Evolutionary conservation across 2,113 vertebrate species (phyloP), one percentile per base, ranked within the genome.

Genomic region (Cardinalis cardinalis): DNA sequence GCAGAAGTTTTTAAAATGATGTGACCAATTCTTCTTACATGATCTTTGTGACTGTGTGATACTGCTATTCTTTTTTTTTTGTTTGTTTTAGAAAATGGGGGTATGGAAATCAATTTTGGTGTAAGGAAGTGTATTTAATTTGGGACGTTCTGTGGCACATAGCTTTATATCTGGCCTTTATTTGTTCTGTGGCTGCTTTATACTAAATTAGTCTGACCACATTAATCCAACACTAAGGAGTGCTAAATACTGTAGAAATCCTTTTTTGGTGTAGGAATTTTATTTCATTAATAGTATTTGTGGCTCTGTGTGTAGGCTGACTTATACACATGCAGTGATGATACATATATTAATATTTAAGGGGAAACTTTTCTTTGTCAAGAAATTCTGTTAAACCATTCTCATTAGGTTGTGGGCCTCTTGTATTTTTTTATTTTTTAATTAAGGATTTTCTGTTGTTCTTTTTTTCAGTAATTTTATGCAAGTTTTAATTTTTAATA

Each of bases 11-110:
- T 20, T 38, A 74, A 48, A 38, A 34, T 40, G 19, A 77, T 28
- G 15, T 16, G 11, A 38, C 44, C 1, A 4, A 0, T 10, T 64
- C 4, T 23, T 68, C 14, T 29, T 72, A 28, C 2, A 3, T n/a
- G 31, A 34, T 60, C 26, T 76, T 92, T 90, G 49, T 70, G 31
- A 53, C 21, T 69, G 10, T 66, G 16, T 28, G 19, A 48, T 26
- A 10, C 32, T 61, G 1, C 12, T 49, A 0, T 21, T 31, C 2
- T 23, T 32, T 41, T 58, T 26, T 32, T 44, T 6, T 52, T 25
- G 4, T 48, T 80, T 14, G 25, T 5, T 56, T 59, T 56, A 40
- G 10, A 73, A 66, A 49, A 64, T 9, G 32, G 52, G 29, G 15
- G 4, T 56, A 11, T 59, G 52, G 38, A 63, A 82, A 73, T 79